Evolutionary conservation across 2,888 invertebrate species (phyloP), one percentile per base, ranked within the genome.

Genomic region (Drosophila mettleri): DNA sequence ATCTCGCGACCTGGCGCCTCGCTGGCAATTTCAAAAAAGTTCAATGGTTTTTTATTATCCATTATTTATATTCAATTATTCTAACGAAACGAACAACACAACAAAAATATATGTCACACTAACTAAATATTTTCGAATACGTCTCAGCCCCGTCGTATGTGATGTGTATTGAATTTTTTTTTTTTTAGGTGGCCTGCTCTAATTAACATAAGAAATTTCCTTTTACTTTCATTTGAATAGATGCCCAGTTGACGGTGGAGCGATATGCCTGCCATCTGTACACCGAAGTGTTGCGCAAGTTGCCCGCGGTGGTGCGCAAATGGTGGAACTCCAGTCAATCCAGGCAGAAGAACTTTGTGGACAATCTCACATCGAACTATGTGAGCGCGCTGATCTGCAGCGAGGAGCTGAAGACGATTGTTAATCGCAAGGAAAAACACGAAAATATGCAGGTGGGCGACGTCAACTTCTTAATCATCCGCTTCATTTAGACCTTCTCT

Each of bases 241-340:
- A 89, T 74, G 71, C 70, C 45, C 80, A 86, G 27, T 72, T 91
- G 54, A 66, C 89, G 20, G 67, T 90, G 59, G 91, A 92, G 58
- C 89, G 91, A 57, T 92, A 90, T 77, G 94, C 94, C 16, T 95
- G 95, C 90, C 94, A 94, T 93, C 93, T 96, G 78, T 97, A 95
- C 88, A 93, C 93, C 31, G 93, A 93, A 71, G 93, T 94, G 55
- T 89, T 96, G 60, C 93, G 94, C 60, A 94, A 94, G 87, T 93
- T 96, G 72, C 96, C 95, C 52, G 96, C 96, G 33, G 93, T 95
- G 53, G 95, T 95, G 27, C 93, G 96, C 54, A 95, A 95, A 90
- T 97, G 96, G 97, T 96, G 95, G 95, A 94, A 94, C 58, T 93
- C 93, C 27, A 93, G 94, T 14, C 95, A 95, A 53, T 94, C 95